Evolutionary conservation across 1,140 invertebrate species (phyloP), one percentile per base, ranked within the genome.

Genomic region (Pygmarrhopalites habei): DNA sequence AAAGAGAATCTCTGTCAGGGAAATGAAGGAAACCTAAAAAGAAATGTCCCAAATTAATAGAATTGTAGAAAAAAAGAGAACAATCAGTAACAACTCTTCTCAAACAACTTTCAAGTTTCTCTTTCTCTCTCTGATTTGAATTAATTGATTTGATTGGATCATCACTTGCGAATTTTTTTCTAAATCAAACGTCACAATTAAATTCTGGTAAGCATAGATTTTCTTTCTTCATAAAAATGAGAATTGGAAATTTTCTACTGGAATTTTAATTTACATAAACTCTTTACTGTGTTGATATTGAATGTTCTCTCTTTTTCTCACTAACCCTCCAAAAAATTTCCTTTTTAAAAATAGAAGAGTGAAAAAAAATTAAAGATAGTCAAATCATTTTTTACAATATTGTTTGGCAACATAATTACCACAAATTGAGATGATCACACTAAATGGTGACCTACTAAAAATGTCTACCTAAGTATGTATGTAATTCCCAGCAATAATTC

Each of bases 341-440:
- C 32, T 35, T 7, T 7, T 7, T 35, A 35, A 35, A 7, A 47
- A 47, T 47, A 10, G 7, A 25, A 47, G 5, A n/a, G 19, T 10
- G 5, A 5, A 10, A 47, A 5, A 7, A 4, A 47, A 10, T 5
- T 41, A 39, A 58, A 23, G 29, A 43, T 35, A 35, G 15, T 35
- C 15, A 35, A 7, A 35, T 35, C 32, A 35, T 35, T 35, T 30
- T 57, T 17, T 51, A 51, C 44, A 47, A 47, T 30, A 29, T 12
- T 30, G 46, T 56, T 56, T 41, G 35, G 30, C 53, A 56, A 56
- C 35, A 56, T 41, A 56, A 39, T 55, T 56, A 39, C 53, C 53
- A 56, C 23, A 23, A 55, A 29, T 32, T 28, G 51, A 55, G 51
- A 14, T 21, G 29, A 55, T 21, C 25, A 26, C n/a, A n/a, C n/a